These are phyloP conservation scores for Drosophila parvula DNA, from an alignment of 1,140 invertebrate genomes.

Conservation along the genomic window DNA sequence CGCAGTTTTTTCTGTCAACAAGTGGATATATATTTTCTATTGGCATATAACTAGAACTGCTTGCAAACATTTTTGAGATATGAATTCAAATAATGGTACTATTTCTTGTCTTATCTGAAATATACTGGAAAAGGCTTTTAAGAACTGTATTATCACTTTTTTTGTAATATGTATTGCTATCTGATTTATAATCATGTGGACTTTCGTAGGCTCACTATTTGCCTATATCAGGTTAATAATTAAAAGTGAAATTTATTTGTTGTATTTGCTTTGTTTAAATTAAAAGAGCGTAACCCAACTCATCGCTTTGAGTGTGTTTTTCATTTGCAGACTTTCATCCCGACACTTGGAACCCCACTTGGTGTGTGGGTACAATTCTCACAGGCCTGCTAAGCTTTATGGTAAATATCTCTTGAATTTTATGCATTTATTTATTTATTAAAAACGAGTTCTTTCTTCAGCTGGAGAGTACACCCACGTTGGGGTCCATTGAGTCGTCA, in stretches of 20 bases:
- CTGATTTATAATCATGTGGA: not conserved
- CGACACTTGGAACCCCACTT: conserved; percentile 98
- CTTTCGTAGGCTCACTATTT: not conserved
- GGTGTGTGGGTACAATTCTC: conserved; percentile 98
- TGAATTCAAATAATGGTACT: not conserved
- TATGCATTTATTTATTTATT: not conserved
- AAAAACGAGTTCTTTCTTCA: conserved; percentile 9
- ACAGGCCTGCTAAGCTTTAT: conserved; percentile 97
- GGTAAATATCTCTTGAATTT: conserved; percentile 73
- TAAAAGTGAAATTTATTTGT: not conserved
- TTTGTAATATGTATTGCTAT: not conserved
- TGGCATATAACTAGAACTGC: not conserved
- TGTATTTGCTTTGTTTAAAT: not conserved
- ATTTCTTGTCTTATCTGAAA: conserved; percentile 1
- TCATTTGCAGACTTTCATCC: conserved; percentile 94
- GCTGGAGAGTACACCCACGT: conserved; percentile 96
- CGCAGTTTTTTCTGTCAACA: not conserved
- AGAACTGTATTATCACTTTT: not conserved
- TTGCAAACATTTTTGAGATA: not conserved
- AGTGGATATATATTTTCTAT: not conserved
- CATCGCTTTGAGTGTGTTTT: not conserved
- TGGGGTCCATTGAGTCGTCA: conserved; percentile 96
- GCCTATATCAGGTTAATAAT: not conserved
- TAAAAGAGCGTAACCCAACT: not conserved
- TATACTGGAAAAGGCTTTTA: not conserved